A percentile compares a stretch with the other conserved stretches of the same genome.
These are phyloP conservation scores for Australoheros facetus DNA, from an alignment of 2,797 vertebrate genomes.

Conservation along the genomic window DNA sequence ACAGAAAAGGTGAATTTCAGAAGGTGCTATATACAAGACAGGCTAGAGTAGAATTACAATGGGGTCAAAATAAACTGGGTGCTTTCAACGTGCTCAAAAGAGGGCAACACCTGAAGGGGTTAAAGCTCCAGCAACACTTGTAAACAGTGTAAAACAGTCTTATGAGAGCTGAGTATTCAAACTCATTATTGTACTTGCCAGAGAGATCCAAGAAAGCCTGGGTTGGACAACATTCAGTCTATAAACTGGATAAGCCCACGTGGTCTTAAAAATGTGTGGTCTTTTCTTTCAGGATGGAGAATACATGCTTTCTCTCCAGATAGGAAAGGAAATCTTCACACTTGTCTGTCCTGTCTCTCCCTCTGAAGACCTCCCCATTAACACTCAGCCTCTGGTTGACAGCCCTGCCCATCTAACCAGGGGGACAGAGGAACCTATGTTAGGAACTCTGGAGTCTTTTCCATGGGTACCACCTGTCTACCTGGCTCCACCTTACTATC, in stretches of 20 bases:
- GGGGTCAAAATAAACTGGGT: no score
- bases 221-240: no score
- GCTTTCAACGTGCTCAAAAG: no score
- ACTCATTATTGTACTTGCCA: no score
- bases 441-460: constrained; percentile 6
- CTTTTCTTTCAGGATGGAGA: constrained; percentile 51
- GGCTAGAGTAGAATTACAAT: neutral
- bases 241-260: neutral
- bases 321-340: constrained; percentile 22
- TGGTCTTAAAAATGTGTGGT: neutral
- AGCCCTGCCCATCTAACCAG: neutral
- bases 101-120: no score
- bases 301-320: constrained; percentile 51
- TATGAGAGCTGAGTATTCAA: no score
- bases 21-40: neutral
- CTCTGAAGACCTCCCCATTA: neutral
- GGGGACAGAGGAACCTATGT: neutral
- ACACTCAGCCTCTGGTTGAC: constrained; percentile 1
- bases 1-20: constrained; percentile 55
- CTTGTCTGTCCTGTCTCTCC: constrained; percentile 54
- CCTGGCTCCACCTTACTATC: constrained; percentile 67
- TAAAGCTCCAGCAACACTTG: no score
- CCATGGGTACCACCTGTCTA: constrained; percentile 64
- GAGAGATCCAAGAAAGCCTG: no score
- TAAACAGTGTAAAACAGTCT: no score